Evolutionary conservation across 2,113 vertebrate genomes (phyloP), one percentile per base, ranked within the genome.

Genomic region (Rafetus swinhoei): DNA sequence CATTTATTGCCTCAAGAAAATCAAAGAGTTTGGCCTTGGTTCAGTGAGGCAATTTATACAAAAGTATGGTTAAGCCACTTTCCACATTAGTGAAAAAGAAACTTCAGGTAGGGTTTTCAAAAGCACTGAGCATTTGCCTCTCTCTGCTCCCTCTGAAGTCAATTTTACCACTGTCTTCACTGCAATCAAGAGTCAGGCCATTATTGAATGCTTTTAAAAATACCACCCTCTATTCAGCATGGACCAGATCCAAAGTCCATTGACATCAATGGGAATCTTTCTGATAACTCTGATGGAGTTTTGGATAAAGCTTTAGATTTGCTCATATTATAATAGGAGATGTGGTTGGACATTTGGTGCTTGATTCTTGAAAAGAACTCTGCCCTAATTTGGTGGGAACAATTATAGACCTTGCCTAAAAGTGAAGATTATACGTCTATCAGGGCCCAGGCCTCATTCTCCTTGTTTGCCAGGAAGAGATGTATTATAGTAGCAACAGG

Each of bases 251-350:
- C 14, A 52, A 27, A 22, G 8, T 62, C 55, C 90, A 80, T 86
- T 90, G 4, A 90, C 87, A 56, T 87, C 89, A 96, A 59, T 35
- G 35, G 52, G 7, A 11, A 76, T 22, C 90, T 93, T 95, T 95
- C 53, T 22, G 10, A 2, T 84, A 9, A 54, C 82, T 95, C 88
- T 32, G 4, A 10, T 82, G 62, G 8, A 21, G 19, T 10, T 89
- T 92, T 90, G 77, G 35, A 80, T 88, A 45, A 62, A 19, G 5
- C 1, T 80, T 90, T 54, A 88, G 18, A 79, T 90, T 92, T 87
- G 60, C 1, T 84, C 11, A 87, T 5, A 24, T 79, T 87, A 82
- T 39, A 5, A 3, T 19, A 19, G 5, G 39, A 25, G 95, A 91
- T 25, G 9, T 24, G 25, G 21, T 50, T 50, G 39, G 22, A 50